phyloP scores from a whole-genome alignment of 2,113 vertebrate genomes.

The Phaethon lepturus region DNA sequence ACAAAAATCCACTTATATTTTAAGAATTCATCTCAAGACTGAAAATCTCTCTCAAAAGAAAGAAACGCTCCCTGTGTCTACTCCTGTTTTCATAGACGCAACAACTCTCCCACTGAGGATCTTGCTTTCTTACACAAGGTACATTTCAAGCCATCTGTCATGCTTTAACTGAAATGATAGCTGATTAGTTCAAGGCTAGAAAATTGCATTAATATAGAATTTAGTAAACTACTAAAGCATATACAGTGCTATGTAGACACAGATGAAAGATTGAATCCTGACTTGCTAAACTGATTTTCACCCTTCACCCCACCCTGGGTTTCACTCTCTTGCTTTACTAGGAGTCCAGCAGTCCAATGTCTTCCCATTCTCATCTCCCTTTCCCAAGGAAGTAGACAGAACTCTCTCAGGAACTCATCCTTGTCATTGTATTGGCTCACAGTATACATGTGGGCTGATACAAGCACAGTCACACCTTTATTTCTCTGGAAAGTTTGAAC shows the following conservation, averaged over 20 bases:
- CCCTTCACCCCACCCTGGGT: fast-evolving
- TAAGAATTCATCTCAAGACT: background rate
- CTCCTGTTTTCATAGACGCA: background rate
- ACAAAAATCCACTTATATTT: background rate
- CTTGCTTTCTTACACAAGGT: background rate
- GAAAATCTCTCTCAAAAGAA: background rate
- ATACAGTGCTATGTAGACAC: background rate
- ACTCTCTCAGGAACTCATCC: background rate
- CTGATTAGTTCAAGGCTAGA: background rate
- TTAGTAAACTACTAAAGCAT: background rate
- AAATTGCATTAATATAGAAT: background rate
- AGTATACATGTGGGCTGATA: background rate
- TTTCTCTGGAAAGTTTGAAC: background rate
- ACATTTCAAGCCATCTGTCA: background rate
- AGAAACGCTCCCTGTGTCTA: background rate
- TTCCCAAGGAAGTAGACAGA: background rate
- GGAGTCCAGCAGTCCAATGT: background rate
- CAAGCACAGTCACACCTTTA: background rate
- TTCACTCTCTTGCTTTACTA: background rate
- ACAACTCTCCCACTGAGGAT: background rate
- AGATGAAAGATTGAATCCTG: background rate
- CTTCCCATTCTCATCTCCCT: background rate
- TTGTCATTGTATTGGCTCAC: background rate
- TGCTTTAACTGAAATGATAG: background rate
- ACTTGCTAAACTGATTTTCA: background rate